A percentile compares a stretch with the other conserved stretches of the same genome.
These are phyloP conservation scores for Parnassius mnemosyne DNA, from an alignment of 2,888 invertebrate genomes.

Conservation along the genomic window DNA sequence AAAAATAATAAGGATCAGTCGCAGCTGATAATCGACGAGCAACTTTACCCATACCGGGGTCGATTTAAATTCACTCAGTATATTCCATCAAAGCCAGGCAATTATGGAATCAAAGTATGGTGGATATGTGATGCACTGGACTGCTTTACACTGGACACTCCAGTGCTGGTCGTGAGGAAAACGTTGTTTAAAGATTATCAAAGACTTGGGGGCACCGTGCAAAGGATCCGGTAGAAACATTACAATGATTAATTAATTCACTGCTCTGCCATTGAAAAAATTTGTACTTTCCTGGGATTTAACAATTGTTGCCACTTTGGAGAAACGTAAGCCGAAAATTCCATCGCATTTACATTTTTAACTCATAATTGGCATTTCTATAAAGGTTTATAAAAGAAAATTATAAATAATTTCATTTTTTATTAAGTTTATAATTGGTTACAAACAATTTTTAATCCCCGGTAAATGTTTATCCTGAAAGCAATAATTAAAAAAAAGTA, in stretches of 20 bases:
- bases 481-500: too few species aligned
- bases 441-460: too few species aligned
- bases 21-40: background rate
- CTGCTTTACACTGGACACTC: background rate
- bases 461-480: too few species aligned
- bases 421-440: too few species aligned
- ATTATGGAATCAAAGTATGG: background rate
- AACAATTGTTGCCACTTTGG: background rate
- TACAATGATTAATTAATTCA: background rate
- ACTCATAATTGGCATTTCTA: too few species aligned
- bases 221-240: background rate
- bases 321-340: background rate
- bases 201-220: background rate
- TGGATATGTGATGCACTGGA: background rate
- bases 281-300: background rate
- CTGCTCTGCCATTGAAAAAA: background rate
- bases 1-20: too few species aligned
- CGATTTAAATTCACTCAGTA: background rate
- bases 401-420: too few species aligned
- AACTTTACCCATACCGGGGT: background rate
- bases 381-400: too few species aligned
- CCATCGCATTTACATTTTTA: too few species aligned
- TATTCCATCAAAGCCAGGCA: background rate
- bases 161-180: background rate
- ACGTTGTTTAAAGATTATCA: background rate